These are phyloP conservation scores for Phylloscopus trochiloides DNA, from an alignment of 2,113 vertebrate genomes.

Conservation along the genomic window DNA sequence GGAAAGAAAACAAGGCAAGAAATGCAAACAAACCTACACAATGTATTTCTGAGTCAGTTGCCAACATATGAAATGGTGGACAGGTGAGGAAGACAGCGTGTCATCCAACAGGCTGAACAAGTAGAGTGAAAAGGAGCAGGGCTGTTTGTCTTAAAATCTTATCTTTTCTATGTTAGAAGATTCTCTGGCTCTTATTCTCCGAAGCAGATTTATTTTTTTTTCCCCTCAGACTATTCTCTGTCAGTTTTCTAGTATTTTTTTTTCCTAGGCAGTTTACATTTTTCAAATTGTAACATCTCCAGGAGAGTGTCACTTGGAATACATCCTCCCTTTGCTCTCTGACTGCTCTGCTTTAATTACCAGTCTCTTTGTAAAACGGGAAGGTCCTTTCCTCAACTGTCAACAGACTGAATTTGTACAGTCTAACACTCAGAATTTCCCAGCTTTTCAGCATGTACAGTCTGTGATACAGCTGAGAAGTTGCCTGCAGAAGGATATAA, in stretches of 20 bases:
- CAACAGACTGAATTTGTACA: neutral
- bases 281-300: neutral
- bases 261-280: neutral
- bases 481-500: neutral
- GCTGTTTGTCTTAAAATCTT: neutral
- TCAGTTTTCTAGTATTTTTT: neutral
- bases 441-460: neutral
- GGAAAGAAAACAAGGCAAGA: neutral
- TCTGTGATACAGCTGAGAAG: neutral
- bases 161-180: neutral
- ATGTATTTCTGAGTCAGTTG: neutral
- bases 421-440: neutral
- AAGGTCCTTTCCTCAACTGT: neutral
- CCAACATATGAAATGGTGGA: neutral
- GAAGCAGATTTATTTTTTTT: neutral
- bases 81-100: neutral
- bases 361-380: neutral
- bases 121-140: neutral
- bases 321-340: neutral
- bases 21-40: neutral
- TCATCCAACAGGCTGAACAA: neutral
- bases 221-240: neutral
- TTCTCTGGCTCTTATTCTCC: neutral
- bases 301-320: neutral
- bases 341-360: neutral